Evolutionary conservation across 2,113 vertebrate genomes (phyloP), one percentile per base, ranked within the genome.

Genomic region (Notarius lentiginosus): DNA sequence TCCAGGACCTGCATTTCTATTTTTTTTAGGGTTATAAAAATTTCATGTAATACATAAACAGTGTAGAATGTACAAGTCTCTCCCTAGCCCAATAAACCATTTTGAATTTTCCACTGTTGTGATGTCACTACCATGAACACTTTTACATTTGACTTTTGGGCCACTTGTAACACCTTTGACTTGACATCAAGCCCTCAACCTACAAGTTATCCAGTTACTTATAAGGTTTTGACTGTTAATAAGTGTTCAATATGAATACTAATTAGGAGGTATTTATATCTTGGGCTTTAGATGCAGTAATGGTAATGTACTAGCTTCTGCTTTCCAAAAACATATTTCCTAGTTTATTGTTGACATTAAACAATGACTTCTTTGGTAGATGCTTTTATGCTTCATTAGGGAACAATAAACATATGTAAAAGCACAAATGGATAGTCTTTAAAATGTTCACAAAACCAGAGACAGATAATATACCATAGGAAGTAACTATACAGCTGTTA

Each of bases 401-500:
- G 10, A 56, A 5, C 55, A 9, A 24, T 5, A 85, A 27, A 68
- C 18, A 41, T 75, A 12, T 15, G 2, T 30, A 4, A 79, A 55
- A 24, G 10, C 47, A 79, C 49, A 85, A 85, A 55, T 41, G 18
- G 14, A 18, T 49, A 55, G 49, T 55, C 49, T 22, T 53, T 49
- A 70, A 79, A 70, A 55, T 81, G 34, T 24, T 34, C 79, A 82
- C 24, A 55, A 75, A 76, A 55, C 56, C 56, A 87, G 77, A 73
- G 55, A 17, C 4, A 60, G 66, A 87, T 15, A 47, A 81, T 82
- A 80, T 80, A 87, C 76, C 68, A 34, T 65, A 65, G 41, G 79
- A 82, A 82, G 49, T 55, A 86, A 83, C 41, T 81, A 56, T 82
- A 61, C 60, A 68, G 68, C 49, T 83, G 79, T 70, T 86, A 82